Percentiles rank a stretch among this genome's conserved stretches.
Conservation (phyloP, 2,888 invertebrate genomes). For the Stenichneumon culpator region DNA sequence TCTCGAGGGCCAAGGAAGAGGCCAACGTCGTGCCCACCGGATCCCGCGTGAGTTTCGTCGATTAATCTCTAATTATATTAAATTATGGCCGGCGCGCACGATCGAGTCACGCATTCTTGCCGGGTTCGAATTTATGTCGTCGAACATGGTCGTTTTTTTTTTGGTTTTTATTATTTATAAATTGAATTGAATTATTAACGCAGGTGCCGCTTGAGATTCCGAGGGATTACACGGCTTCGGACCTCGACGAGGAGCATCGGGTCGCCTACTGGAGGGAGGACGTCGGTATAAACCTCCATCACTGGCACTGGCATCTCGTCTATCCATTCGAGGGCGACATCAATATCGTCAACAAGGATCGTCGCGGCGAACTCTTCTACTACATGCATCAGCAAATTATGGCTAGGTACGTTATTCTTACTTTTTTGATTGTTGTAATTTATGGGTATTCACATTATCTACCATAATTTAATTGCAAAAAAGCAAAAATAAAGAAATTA, state of each 20-base stretch:
- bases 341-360: slow-evolving; percentile 90
- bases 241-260: slow-evolving; percentile 92
- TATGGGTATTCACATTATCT: too few relatives aligned
- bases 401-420: slow-evolving; percentile 85
- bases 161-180: neutral
- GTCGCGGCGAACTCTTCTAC: slow-evolving; percentile 92
- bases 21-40: slow-evolving; percentile 88
- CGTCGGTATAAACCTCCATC: slow-evolving; percentile 94
- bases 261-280: slow-evolving; percentile 95
- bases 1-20: slow-evolving; percentile 90
- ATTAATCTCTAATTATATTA: neutral
- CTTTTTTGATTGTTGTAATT: slow-evolving; percentile 16
- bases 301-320: slow-evolving; percentile 97
- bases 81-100: too few relatives aligned
- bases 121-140: too few relatives aligned
- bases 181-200: slow-evolving; percentile 5
- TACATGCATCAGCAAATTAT: slow-evolving; percentile 92
- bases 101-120: too few relatives aligned
- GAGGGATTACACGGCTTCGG: slow-evolving; percentile 91
- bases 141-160: too few relatives aligned
- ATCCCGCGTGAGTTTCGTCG: slow-evolving; percentile 86
- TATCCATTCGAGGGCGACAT: slow-evolving; percentile 91
- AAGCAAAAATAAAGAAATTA: too few relatives aligned
- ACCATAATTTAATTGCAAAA: too few relatives aligned
- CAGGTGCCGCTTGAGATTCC: slow-evolving; percentile 90